Evolutionary conservation across 2,113 vertebrate species (phyloP), one percentile per base, ranked within the genome.

Genomic region (Semnornis frantzii): DNA sequence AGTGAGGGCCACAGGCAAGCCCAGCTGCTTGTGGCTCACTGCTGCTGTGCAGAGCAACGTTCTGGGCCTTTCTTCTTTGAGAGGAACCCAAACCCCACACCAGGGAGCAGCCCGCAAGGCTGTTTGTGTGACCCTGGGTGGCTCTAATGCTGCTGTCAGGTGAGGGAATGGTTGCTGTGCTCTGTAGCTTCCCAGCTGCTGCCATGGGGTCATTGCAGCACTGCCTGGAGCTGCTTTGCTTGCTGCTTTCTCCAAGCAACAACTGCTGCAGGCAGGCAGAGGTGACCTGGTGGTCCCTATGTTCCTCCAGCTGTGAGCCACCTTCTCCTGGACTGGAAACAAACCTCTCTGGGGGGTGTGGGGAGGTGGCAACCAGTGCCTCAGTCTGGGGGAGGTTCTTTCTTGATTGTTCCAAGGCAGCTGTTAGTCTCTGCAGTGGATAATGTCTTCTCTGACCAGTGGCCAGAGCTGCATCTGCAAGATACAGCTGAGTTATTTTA

Each of bases 401-500:
- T 80, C 78, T 63, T 59, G 25, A 27, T 44, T 31, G 16, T 59
- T 89, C 74, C 78, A 57, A 63, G 89, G 66, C 52, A 0, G 4
- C 73, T 14, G 7, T n/a, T 82, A 70, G 84, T 39, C 77, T 97
- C 94, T 96, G 97, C 96, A 97, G 95, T 90, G 92, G 96, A 95
- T 95, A 93, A 87, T 73, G 83, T 92, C 95, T 94, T 94, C 94
- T 96, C 94, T 97, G 97, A 97, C 93, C 97, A 97, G 69, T 88
- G 95, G 94, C 95, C 94, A 89, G 92, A 93, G 96, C 97, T 97
- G 97, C 97, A 87, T 94, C 97, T 96, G 96, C 92, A 96, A 94
- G 89, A 87, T 92, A 74, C 75, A 94, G 89, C 91, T 30, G 87
- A 83, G 64, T 93, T 96, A 85, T 96, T 93, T 96, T 85, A 71